A percentile compares a stretch with the other conserved stretches of the same genome.
phyloP scores from a whole-genome alignment of 2,113 vertebrate species.

The Aix galericulata region DNA sequence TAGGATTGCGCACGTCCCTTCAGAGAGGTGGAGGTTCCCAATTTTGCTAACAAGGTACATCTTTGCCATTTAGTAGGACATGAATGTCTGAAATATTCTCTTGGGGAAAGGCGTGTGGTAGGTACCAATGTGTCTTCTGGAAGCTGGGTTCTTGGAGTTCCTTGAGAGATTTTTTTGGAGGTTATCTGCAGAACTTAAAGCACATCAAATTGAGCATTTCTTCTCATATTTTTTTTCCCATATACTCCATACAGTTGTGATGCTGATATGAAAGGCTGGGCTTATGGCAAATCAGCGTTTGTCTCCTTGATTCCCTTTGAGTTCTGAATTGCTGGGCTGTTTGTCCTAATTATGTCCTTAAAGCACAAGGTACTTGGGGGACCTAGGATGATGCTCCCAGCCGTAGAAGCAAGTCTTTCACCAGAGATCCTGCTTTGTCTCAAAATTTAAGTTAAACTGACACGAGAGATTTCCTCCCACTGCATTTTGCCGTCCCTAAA shows the following conservation, averaged over 20 bases:
- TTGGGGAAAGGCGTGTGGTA: not conserved
- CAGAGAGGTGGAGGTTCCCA: not conserved
- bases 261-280: not conserved
- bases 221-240: not conserved
- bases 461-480: not conserved
- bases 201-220: not conserved
- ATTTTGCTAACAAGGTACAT: not conserved
- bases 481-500: not conserved
- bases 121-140: not conserved
- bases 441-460: not conserved
- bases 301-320: not conserved
- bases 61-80: not conserved
- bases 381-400: not conserved
- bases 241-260: not conserved
- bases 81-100: not conserved
- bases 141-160: not conserved
- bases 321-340: not conserved
- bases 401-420: not conserved
- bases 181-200: not conserved
- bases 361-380: not conserved
- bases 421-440: not conserved
- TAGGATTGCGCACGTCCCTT: not conserved
- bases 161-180: not conserved
- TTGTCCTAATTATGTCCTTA: conserved; percentile 22
- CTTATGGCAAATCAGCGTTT: not conserved